Evolutionary conservation across 2,113 vertebrate species (phyloP), one percentile per base, ranked within the genome.

Genomic region (Tetraodon nigroviridis): DNA sequence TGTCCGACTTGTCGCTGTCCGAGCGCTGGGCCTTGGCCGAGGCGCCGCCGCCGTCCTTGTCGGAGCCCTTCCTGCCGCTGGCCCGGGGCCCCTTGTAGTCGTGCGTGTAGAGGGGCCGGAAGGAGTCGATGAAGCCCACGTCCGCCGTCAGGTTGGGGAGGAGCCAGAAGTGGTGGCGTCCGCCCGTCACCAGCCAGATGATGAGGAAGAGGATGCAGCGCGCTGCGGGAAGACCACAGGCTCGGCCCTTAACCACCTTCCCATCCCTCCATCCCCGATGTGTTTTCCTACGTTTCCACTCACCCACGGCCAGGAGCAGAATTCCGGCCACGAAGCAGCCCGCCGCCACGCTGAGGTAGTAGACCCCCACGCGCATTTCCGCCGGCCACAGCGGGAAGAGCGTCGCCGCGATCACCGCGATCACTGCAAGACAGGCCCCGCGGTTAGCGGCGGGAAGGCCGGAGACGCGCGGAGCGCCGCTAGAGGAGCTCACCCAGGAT

Each of bases 151-250:
- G 89, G 75, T 99, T 99, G 37, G 97, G 97, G 69, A 99, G 90
- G 90, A 99, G 97, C 97, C 97, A 99, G 88, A 99, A 99, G 89
- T 99, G 97, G 80, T 99, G 97, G n/a, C 97, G 94, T 59, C 97
- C 97, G 37, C 94, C 95, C 4, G 97, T 98, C 82, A 98, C 92
- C 61, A 99, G 76, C 97, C 97, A 99, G 86, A 99, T 99, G 85
- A 99, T 86, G 10, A 99, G 92, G 91, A 99, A 99, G 1, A 99
- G 92, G 82, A 99, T 99, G 79, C 97, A 99, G 37, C 97, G 95
- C 74, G 96, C 97, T 99, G 81, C 24, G 51, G 66, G 53, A 75
- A 4, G 10, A 24, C 13, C 17, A n/a, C 44, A 17, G 44, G 15
- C 17, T 13, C 15, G 7, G 42, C 1, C 5, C 5, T n/a, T n/a